Base-by-base conservation (phyloP, 2,888 invertebrate genomes). In the Mesorhabditis sp. region DNA sequence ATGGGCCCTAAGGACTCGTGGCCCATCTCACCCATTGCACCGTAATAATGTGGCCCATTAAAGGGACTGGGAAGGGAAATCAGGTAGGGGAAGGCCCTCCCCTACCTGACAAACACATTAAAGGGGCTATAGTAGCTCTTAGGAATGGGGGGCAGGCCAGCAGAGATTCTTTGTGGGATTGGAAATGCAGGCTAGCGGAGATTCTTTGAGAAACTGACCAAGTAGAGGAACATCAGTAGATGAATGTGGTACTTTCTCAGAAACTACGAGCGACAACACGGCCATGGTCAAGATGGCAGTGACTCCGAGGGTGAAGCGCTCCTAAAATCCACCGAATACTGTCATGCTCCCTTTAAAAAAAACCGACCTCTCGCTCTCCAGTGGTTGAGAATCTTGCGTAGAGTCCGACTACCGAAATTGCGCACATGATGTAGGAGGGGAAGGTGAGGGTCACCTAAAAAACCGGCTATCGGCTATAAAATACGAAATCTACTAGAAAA, bases 271-370 rank as follows among this genome's bases (percentile, higher is more conserved):
- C n/a, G 82, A 83, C 41, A 83, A 72, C 45, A 83, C 83, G 1
- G 83, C 83, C 81, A 82, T 83, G n/a, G 83, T 83, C n/a, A 83
- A 73, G 15, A 82, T 83, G 2, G 82, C 81, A 41, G 80, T 83
- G 4, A 83, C 83, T 66, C 83, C 83, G 4, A 83, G 74, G 6
- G 83, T 83, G 69, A 83, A 83, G 4, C 82, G 72, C 67, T 82
- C 82, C 78, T 80, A 66, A 50, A 74, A 62, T 43, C 5, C 41
- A 63, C 28, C 28, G 3, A 3, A 3, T 28, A 2, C 28, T 7
- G 7, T 7, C 28, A 2, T 7, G 7, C 15, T 63, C 2, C 63
- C 7, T 63, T 28, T 13, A 58, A 58, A 6, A 58, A 6, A 44
- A 3, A 65, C 73, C 43, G 6, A 82, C 82, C 67, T 80, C 79